phyloP scores from a whole-genome alignment of 2,113 vertebrate species.

The Hippocampus zosterae region DNA sequence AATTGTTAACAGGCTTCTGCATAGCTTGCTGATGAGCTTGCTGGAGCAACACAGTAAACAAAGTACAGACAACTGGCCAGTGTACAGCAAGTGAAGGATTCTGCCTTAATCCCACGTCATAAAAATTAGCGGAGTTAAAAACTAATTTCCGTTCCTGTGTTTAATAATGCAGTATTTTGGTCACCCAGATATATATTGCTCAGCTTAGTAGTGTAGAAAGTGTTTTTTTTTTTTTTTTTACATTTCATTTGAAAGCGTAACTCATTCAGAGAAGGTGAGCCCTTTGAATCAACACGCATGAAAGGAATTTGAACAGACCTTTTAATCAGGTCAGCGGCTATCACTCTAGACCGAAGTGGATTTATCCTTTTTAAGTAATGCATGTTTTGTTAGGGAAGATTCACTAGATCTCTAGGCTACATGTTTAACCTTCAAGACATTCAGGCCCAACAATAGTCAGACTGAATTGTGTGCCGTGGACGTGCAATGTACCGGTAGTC shows the following conservation, averaged over 20 bases:
- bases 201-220: background rate
- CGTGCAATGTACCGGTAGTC: constrained; percentile 11
- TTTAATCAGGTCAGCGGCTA: background rate
- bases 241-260: background rate
- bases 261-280: background rate
- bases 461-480: constrained; percentile 7
- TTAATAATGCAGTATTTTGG: too few species aligned
- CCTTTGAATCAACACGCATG: constrained; percentile 6
- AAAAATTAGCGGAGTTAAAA: too few species aligned
- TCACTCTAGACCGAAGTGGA: background rate
- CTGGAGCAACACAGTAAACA: too few species aligned
- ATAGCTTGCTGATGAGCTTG: too few species aligned
- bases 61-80: too few species aligned
- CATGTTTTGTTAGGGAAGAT: constrained; percentile 18
- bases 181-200: too few species aligned
- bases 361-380: constrained; percentile 26
- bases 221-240: background rate
- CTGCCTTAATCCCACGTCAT: too few species aligned
- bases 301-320: constrained; percentile 14
- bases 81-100: too few species aligned
- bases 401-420: background rate
- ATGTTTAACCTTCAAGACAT: constrained; percentile 12
- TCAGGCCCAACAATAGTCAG: constrained; percentile 12
- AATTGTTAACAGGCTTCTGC: too few species aligned
- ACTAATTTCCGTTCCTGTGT: too few species aligned